Evolutionary conservation across 23 tunicate genomes (phyloP).

Genomic region (Botrylloides violaceus): DNA sequence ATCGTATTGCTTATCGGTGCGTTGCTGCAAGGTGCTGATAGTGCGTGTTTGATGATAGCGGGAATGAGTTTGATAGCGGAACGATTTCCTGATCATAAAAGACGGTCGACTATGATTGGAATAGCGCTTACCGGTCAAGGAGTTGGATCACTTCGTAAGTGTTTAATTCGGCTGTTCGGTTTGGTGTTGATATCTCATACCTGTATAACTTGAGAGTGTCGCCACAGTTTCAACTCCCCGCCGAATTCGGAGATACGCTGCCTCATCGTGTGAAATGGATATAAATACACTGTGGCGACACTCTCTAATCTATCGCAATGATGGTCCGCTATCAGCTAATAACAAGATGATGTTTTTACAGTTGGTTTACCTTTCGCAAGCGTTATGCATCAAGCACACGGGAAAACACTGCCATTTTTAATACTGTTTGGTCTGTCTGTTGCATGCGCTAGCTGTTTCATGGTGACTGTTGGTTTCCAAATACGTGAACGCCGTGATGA

Average conservation of each 20-base stretch:
- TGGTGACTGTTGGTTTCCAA: not conserved
- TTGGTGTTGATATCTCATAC: not conserved
- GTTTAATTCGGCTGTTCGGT: no score
- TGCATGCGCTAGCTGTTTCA: not conserved
- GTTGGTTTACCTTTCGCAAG: not conserved
- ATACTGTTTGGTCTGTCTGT: not conserved
- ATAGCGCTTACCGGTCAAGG: not conserved
- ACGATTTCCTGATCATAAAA: not conserved
- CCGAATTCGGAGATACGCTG: no score
- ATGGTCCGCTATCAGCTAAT: no score
- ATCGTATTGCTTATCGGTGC: not conserved
- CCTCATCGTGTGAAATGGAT: no score
- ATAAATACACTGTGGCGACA: no score
- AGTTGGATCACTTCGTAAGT: not conserved
- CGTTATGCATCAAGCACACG: not conserved
- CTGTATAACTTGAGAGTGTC: no score
- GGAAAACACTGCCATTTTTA: not conserved
- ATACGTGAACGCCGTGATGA: no score
- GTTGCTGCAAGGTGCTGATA: not conserved
- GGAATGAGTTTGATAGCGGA: not conserved
- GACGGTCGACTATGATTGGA: not conserved
- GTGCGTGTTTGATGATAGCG: not conserved
- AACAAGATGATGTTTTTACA: not conserved
- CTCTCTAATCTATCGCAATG: no score
- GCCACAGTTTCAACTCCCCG: no score